Conservation (phyloP, 2,113 vertebrate species). For the Pseudorectes ferrugineus region DNA sequence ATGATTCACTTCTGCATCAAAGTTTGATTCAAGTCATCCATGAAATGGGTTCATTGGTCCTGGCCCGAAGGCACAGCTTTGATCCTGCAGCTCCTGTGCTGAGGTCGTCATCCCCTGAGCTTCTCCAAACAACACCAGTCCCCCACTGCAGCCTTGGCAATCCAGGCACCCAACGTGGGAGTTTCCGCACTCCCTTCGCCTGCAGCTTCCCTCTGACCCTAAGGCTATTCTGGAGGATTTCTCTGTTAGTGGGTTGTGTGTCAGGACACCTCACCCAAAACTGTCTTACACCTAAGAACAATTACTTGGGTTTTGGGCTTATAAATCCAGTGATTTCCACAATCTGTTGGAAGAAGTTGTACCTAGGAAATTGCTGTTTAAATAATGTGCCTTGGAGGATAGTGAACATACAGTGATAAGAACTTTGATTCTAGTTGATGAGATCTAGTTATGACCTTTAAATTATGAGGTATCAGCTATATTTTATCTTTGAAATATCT, state of each 20-base stretch:
- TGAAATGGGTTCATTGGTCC: slow-evolving; percentile 9
- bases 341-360: background rate
- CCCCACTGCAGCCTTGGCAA: background rate
- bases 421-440: background rate
- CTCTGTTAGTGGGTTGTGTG: rapidly evolving
- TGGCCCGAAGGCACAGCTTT: slow-evolving; percentile 11
- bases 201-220: background rate
- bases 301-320: background rate
- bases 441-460: background rate
- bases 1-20: background rate
- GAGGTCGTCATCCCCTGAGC: background rate
- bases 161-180: background rate
- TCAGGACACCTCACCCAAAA: background rate
- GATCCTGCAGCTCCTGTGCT: background rate
- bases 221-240: background rate
- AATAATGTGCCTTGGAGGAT: background rate
- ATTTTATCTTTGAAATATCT: background rate
- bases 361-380: background rate
- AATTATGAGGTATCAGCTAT: background rate
- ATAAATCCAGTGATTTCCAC: background rate
- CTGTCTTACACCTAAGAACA: background rate
- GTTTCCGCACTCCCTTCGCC: rapidly evolving
- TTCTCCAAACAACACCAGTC: background rate
- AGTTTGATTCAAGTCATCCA: background rate
- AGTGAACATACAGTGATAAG: background rate